A percentile compares a stretch with the other conserved stretches of the same genome.
phyloP scores from a whole-genome alignment of 2,113 vertebrate species.

The Natator depressus region DNA sequence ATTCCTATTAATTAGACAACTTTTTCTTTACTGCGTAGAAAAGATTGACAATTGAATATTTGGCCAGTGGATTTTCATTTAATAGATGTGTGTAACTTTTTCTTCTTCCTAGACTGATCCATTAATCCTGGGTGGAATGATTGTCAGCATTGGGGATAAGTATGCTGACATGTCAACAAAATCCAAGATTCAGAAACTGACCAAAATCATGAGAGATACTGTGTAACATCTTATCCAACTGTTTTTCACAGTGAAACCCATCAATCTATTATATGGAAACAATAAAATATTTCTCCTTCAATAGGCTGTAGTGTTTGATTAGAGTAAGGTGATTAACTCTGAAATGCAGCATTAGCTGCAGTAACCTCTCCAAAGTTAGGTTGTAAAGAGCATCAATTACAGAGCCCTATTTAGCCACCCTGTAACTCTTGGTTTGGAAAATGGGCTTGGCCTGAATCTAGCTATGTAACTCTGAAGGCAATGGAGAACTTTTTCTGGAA shows the following conservation, averaged over 20 bases:
- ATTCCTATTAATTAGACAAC: not conserved
- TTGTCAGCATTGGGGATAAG: constrained; percentile 95
- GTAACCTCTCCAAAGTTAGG: not conserved
- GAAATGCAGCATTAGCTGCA: not conserved
- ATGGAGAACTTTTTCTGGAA: rapidly evolving
- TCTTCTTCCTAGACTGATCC: constrained; percentile 83
- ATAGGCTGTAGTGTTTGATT: not conserved
- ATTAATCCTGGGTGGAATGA: constrained; percentile 94
- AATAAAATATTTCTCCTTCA: constrained; percentile 70
- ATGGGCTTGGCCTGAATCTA: rapidly evolving
- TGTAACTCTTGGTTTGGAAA: not conserved
- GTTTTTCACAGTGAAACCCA: not conserved
- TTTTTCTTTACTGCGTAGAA: not conserved
- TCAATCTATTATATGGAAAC: not conserved
- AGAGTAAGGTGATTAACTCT: not conserved
- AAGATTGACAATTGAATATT: not conserved
- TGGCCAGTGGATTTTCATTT: not conserved
- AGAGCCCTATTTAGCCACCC: rapidly evolving
- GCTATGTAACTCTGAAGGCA: rapidly evolving
- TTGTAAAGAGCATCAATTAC: not conserved
- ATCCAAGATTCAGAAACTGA: constrained; percentile 95
- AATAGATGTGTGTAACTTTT: not conserved
- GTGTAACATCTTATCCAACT: constrained; percentile 28
- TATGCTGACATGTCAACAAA: constrained; percentile 96
- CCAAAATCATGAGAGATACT: constrained; percentile 85